A percentile compares a stretch with the other conserved stretches of the same genome.
phyloP scores from a whole-genome alignment of 2,888 invertebrate genomes.

The Rotaria sp. region DNA sequence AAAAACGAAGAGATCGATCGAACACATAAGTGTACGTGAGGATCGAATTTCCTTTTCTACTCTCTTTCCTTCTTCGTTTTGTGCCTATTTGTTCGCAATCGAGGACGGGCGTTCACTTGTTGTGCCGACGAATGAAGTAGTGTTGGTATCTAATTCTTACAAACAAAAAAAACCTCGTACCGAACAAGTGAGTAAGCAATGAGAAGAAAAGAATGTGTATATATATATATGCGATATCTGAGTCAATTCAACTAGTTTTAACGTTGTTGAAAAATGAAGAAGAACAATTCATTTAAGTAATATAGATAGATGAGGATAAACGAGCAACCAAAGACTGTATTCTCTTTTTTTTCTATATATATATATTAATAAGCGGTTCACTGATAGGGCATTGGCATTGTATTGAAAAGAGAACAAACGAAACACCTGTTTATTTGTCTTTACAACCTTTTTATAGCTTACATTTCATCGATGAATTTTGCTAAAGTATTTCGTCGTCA shows the following conservation, averaged over 20 bases:
- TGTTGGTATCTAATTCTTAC: constrained; percentile 15
- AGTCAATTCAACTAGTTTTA: neutral
- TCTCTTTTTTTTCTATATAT: neutral
- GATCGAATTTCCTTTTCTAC: constrained; percentile 2
- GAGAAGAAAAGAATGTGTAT: neutral
- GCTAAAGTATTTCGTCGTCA: constrained; percentile 28
- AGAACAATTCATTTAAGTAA: neutral
- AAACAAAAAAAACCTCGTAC: neutral
- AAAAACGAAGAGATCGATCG: neutral
- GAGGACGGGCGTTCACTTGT: neutral
- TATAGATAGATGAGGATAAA: neutral
- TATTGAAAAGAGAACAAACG: neutral
- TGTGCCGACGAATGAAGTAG: constrained; percentile 4
- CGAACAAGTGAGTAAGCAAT: neutral
- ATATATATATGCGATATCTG: neutral
- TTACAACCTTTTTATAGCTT: neutral
- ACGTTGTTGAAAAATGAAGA: constrained; percentile 10
- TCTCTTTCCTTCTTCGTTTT: neutral
- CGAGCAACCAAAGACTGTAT: neutral
- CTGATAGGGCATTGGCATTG: constrained; percentile 18
- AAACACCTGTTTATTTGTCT: neutral
- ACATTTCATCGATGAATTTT: neutral
- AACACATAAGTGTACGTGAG: neutral
- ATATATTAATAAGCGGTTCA: constrained; percentile 6
- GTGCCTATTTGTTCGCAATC: constrained; percentile 1